Evolutionary conservation across 1,140 invertebrate species (phyloP), one percentile per base, ranked within the genome.

Genomic region (Atopsyche davidsoni): DNA sequence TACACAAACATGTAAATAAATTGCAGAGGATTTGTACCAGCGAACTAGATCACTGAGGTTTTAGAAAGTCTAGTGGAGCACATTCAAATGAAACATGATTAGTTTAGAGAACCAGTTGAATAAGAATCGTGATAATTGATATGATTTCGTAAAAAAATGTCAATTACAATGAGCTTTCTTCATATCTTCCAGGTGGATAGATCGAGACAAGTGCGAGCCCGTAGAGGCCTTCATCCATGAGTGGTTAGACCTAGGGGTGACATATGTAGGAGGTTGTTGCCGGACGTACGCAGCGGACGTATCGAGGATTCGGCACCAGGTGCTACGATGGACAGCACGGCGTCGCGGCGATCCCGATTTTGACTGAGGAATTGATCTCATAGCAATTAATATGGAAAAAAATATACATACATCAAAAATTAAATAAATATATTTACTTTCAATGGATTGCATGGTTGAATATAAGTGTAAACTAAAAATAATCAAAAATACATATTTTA

Each of bases 221-320:
- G 68, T 85, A 2, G 73, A 76, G 35, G 64, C 70, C 2, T 79
- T 77, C 55, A 73, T 82, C 10, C 62, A 70, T 31, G 70, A 78
- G 44, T 87, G 83, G 83, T 54, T 83, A 28, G 68, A 79, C 17
- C 59, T 77, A 2, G 81, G 81, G 13, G 80, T 81, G 17, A 73
- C 68, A 14, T 81, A 79, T 62, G 68, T 87, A 9, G 84, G 83
- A 24, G 83, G 84, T 2, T 86, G 83, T 60, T 87, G 84, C 62
- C 69, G 81, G 42, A 79, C 81, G 0, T 80, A 80, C 58, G 77
- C 81, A 16, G 69, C 75, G 0, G 81, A 85, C 55, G 73, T 79
- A 2, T 72, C 69, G 3, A 69, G 76, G 22, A 79, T 79, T 53
- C 65, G 70, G 32, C 74, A 72, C 54, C 73, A 78, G 62, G 75